These are phyloP conservation scores for Aphidius colemani DNA, from an alignment of 2,888 invertebrate genomes.

Conservation along the genomic window DNA sequence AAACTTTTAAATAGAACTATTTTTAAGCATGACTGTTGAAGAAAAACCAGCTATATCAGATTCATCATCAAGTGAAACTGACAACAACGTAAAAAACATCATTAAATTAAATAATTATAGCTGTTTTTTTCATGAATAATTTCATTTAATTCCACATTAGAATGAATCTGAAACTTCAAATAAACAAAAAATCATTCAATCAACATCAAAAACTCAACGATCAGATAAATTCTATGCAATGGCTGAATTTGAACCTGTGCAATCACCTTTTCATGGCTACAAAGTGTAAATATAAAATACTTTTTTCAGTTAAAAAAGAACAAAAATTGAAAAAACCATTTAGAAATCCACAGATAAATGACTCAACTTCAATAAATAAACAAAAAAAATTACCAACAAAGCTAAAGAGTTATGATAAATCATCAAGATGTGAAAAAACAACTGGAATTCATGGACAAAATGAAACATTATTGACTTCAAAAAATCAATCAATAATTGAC, in stretches of 20 bases:
- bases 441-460: conserved; percentile 41
- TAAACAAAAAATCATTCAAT: conserved; percentile 14
- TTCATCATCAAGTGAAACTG: no score
- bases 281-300: conserved; percentile 45
- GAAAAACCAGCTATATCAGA: no score
- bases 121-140: no score
- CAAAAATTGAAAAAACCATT: neutral
- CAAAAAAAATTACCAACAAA: neutral
- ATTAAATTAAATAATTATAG: no score
- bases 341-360: conserved; percentile 4
- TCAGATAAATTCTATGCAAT: conserved; percentile 21
- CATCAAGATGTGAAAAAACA: conserved; percentile 34
- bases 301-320: no score
- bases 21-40: no score
- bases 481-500: conserved; percentile 17
- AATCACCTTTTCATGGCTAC: conserved; percentile 40
- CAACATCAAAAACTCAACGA: conserved; percentile 27
- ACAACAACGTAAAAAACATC: no score
- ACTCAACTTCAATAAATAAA: neutral
- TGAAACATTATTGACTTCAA: neutral
- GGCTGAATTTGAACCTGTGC: conserved; percentile 25
- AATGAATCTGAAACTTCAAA: neutral
- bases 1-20: no score
- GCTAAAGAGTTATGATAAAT: conserved; percentile 27
- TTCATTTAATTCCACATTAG: no score